These are phyloP conservation scores for human DNA, from an alignment of 2,113 vertebrate species.

Conservation along the genomic window GRCh38 chr2:111316001-111316500, in stretches of 20 bases:
- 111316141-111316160: not conserved
- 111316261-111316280: rapidly evolving
- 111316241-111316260: not conserved
- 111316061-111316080: not conserved
- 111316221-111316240: rapidly evolving
- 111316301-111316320: not conserved
- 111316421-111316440: rapidly evolving
- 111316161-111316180: not conserved
- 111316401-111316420: not conserved
- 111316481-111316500: no score
- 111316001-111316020: not conserved
- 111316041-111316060: not conserved
- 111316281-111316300: not conserved
- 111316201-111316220: not conserved
- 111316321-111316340: not conserved
- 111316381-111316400: not conserved
- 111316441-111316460: no score
- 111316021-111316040: not conserved
- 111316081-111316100: not conserved
- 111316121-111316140: not conserved
- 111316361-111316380: not conserved
- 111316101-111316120: not conserved
- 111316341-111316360: not conserved
- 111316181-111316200: not conserved
- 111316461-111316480: not conserved